Percentiles rank a stretch among this genome's conserved stretches.
Evolutionary conservation across 2,113 vertebrate species (phyloP).

Genomic region (Dasyurus viverrinus): DNA sequence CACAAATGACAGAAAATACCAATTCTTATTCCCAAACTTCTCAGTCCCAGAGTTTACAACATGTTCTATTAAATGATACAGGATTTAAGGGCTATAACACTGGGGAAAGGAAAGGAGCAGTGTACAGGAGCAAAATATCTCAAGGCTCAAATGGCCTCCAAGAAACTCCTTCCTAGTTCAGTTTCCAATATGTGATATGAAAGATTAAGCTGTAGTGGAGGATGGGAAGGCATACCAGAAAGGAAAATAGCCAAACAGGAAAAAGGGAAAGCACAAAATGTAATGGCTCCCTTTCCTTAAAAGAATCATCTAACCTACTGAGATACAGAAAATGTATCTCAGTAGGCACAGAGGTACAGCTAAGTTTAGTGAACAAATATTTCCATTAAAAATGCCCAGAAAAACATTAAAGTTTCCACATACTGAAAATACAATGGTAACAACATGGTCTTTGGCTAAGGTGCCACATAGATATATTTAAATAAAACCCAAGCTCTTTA

Average conservation of each 20-base stretch:
- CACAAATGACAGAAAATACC: background rate
- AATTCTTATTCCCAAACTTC: background rate
- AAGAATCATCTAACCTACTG: background rate
- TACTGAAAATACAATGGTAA: background rate
- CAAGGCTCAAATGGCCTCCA: background rate
- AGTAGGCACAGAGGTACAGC: background rate
- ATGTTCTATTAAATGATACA: background rate
- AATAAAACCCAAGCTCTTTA: background rate
- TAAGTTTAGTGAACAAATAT: constrained; percentile 38
- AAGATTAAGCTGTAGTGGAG: background rate
- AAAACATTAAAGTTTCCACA: constrained; percentile 32
- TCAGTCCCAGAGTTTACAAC: background rate
- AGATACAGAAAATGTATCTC: constrained; percentile 21
- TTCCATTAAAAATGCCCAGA: constrained; percentile 41
- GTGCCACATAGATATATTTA: background rate
- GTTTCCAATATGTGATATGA: constrained; percentile 4
- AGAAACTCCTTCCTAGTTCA: constrained; percentile 12
- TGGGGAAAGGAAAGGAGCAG: background rate
- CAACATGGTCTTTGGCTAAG: constrained; percentile 21
- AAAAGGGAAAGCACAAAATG: constrained; percentile 28
- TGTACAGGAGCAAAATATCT: background rate
- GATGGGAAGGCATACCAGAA: background rate
- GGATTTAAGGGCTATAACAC: background rate
- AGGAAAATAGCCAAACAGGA: constrained; percentile 17
- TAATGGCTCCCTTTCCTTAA: background rate